Conservation (phyloP, 2,797 vertebrate genomes). For the Chrosomus eos region DNA sequence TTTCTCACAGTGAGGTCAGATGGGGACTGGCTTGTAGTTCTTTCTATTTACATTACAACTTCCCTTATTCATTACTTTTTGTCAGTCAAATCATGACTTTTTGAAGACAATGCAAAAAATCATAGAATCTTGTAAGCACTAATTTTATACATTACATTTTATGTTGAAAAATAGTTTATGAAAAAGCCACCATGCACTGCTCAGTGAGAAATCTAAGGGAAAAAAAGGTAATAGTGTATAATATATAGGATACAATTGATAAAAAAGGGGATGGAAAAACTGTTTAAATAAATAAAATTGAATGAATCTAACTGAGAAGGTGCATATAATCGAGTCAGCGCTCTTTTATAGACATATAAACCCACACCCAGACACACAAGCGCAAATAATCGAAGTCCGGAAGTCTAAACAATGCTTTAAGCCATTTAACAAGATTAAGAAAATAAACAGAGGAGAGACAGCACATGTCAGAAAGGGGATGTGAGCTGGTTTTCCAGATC, state of each 20-base stretch:
- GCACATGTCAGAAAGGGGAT: neutral
- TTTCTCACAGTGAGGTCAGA: neutral
- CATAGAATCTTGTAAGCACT: neutral
- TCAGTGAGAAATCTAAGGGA: too few relatives aligned
- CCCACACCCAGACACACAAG: slow-evolving; percentile 33
- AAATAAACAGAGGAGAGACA: slow-evolving; percentile 29
- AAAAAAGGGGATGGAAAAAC: neutral
- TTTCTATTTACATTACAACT: neutral
- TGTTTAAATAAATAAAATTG: neutral
- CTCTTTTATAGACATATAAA: slow-evolving; percentile 10
- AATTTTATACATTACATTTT: neutral
- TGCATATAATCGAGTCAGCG: neutral
- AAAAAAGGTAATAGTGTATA: neutral
- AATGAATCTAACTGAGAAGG: neutral
- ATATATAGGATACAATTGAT: neutral
- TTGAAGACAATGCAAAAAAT: neutral
- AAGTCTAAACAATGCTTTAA: slow-evolving; percentile 45
- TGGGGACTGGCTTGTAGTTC: neutral
- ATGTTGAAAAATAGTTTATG: neutral
- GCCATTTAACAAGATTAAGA: slow-evolving; percentile 42
- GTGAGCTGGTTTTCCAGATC: neutral
- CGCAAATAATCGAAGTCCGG: slow-evolving; percentile 27
- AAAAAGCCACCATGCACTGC: neutral
- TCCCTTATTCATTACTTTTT: neutral
- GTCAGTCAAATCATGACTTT: neutral